Percentiles rank a stretch among this genome's conserved stretches.
Conservation (phyloP, 64 coral and sea anemone species). For the Stichodactyla helianthus region DNA sequence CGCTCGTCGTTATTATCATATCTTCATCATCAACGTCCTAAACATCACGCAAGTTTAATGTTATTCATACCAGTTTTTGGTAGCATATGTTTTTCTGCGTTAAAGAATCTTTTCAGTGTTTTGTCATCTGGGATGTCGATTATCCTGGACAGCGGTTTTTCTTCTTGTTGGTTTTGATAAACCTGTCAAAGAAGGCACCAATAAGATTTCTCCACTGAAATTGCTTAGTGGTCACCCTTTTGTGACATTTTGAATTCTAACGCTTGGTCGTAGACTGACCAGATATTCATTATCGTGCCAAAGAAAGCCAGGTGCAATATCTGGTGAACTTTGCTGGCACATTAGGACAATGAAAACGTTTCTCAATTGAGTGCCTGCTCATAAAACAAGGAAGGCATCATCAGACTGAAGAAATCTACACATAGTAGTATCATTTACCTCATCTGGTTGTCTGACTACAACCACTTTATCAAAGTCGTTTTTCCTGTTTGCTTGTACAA, state of each 20-base stretch:
- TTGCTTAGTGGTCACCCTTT: not conserved
- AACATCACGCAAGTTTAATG: too few relatives aligned
- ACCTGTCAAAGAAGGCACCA: slow-evolving; percentile 22
- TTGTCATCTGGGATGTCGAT: slow-evolving; percentile 68
- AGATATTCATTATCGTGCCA: too few relatives aligned
- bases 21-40: not conserved
- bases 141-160: slow-evolving; percentile 69
- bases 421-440: slow-evolving; percentile 29
- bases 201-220: not conserved
- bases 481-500: slow-evolving; percentile 68
- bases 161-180: slow-evolving; percentile 60
- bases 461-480: slow-evolving; percentile 79
- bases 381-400: not conserved
- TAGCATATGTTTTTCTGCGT: slow-evolving; percentile 69
- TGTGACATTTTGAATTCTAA: too few relatives aligned
- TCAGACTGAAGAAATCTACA: not conserved
- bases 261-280: too few relatives aligned
- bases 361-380: too few relatives aligned
- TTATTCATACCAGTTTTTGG: slow-evolving; percentile 63
- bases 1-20: not conserved
- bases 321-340: too few relatives aligned
- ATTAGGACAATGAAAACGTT: too few relatives aligned
- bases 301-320: too few relatives aligned
- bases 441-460: slow-evolving; percentile 69
- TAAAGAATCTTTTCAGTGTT: slow-evolving; percentile 70